These are phyloP conservation scores for Urocyon cinereoargenteus DNA, from an alignment of 2,797 vertebrate genomes.

Conservation along the genomic window DNA sequence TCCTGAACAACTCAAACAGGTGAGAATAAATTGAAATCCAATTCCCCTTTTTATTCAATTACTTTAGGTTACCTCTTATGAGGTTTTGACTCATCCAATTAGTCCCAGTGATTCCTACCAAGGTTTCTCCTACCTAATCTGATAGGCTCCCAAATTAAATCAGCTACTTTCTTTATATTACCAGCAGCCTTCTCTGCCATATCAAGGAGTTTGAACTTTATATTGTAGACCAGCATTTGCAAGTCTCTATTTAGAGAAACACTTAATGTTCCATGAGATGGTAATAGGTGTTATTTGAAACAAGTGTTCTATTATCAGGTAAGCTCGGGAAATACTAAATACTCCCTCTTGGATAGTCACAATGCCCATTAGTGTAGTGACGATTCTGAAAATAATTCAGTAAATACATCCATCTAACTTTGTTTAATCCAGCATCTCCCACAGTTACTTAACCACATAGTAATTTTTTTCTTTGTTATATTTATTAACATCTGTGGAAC, in stretches of 20 bases:
- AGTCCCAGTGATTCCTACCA: neutral
- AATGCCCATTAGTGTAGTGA: neutral
- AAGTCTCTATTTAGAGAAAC: neutral
- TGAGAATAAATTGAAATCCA: neutral
- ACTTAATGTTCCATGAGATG: neutral
- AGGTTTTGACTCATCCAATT: neutral
- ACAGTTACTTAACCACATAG: neutral
- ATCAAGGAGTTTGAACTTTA: neutral
- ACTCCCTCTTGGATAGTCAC: neutral
- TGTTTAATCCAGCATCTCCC: neutral
- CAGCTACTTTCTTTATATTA: neutral
- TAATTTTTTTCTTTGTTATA: neutral
- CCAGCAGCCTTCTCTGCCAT: neutral
- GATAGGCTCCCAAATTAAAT: neutral
- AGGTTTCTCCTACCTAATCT: neutral
- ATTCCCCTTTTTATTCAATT: neutral
- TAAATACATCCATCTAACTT: neutral
- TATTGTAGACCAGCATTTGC: neutral
- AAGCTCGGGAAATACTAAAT: constrained; percentile 5
- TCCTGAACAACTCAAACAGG: neutral
- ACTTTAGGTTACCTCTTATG: neutral
- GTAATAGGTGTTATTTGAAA: constrained; percentile 35
- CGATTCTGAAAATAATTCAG: constrained; percentile 8
- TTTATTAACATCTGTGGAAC: neutral
- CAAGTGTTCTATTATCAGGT: neutral